phyloP scores from a whole-genome alignment of 1,140 invertebrate species.

The Zaprionus davidi region DNA sequence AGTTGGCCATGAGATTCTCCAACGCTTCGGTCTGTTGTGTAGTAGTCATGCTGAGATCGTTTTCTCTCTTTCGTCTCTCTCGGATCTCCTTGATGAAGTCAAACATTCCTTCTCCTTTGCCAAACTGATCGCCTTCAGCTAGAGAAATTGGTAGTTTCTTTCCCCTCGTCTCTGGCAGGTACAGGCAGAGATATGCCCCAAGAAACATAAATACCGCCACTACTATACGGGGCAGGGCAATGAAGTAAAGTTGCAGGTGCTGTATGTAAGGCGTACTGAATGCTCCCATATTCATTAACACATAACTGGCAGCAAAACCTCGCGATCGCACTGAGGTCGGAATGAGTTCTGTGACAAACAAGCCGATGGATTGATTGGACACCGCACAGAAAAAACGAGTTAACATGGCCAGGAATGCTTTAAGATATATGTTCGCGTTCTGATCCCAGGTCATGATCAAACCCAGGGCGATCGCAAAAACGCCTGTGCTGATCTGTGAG shows the following conservation, averaged over 20 bases:
- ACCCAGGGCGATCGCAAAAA: not conserved
- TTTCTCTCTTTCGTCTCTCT: not conserved
- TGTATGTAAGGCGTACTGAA: slow-evolving; percentile 66
- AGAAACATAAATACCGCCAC: slow-evolving; percentile 85
- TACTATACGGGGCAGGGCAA: slow-evolving; percentile 85
- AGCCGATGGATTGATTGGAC: slow-evolving; percentile 86
- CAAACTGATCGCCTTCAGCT: slow-evolving; percentile 87
- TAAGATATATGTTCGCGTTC: not conserved
- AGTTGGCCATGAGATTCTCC: not conserved
- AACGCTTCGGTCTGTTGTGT: not conserved
- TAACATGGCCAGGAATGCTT: not conserved
- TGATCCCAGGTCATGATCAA: not conserved
- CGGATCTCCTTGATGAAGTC: slow-evolving; percentile 46
- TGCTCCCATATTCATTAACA: slow-evolving; percentile 40
- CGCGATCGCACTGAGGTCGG: slow-evolving; percentile 87
- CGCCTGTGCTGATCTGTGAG: not conserved
- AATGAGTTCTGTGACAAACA: slow-evolving; percentile 87
- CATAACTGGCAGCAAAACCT: slow-evolving; percentile 85
- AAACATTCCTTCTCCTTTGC: slow-evolving; percentile 84
- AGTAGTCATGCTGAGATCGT: not conserved
- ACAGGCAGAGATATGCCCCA: slow-evolving; percentile 85
- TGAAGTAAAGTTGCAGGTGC: slow-evolving; percentile 83
- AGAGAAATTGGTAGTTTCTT: slow-evolving; percentile 85
- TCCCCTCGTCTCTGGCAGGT: slow-evolving; percentile 87
- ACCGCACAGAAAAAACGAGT: slow-evolving; percentile 49